Evolutionary conservation across 2,113 vertebrate species (phyloP), one percentile per base, ranked within the genome.

Genomic region (Hemiscyllium ocellatum): DNA sequence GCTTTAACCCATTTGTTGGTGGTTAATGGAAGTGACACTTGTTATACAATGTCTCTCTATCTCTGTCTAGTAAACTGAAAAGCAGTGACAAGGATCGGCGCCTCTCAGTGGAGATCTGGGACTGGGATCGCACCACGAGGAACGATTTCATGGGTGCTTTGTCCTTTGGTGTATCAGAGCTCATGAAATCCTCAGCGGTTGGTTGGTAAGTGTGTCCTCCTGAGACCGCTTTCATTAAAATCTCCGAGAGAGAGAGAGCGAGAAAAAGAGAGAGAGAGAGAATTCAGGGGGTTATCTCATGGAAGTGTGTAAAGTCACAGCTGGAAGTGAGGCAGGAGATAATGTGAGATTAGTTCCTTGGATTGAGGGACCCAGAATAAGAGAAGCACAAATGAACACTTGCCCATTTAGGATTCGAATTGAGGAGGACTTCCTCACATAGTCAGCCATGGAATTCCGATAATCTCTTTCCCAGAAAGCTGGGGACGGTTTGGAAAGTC

Each of bases 131-230:
- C 80, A 99, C 99, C 93, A 99, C 99, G 42, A 97, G 99, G 95
- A 99, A 99, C 1, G 99, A 99, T 97, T 99, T 99, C 97, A 99
- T 99, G 99, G 99, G 99, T 12, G 99, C 98, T 86, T 98, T 99
- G 96, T 99, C 99, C 0, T 99, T 99, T 50, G 99, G 99, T 0
- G 99, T 99, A 52, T 99, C 99, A 0, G 99, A 99, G 97, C 98
- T 99, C 10, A 98, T 99, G 97, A 99, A 99, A 96, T 98, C 98
- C 96, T 98, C 98, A 0, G 98, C 97, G 22, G 98, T 98, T 42
- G 99, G 99, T 96, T 99, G 99, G 99, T 99, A 97, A 97, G 98
- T 95, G 90, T 22, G 12, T 4, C 4, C 1, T 0, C 37, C 89
- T 8, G 17, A 66, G 61, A 19, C 61, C 89, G 3, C 19, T 37